Conservation (phyloP, 1,140 invertebrate species). For the Macrobrachium rosenbergii region DNA sequence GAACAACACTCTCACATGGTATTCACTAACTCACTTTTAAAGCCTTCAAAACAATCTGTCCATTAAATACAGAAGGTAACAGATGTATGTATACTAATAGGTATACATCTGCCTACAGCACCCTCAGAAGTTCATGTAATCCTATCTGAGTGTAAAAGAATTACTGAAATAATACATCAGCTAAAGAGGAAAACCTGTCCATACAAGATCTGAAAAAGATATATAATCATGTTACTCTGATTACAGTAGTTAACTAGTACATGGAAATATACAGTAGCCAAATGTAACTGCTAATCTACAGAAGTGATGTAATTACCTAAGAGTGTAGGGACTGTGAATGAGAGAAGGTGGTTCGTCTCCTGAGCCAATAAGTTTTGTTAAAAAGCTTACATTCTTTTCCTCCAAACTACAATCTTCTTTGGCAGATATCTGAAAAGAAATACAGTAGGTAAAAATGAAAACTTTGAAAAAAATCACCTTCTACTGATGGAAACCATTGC, state of each 20-base stretch:
- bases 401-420: not conserved
- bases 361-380: conserved; percentile 8
- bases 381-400: conserved; percentile 30
- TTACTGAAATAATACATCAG: too few relatives aligned
- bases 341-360: not conserved
- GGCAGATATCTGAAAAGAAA: not conserved
- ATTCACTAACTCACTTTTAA: too few relatives aligned
- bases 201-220: too few relatives aligned
- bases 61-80: too few relatives aligned
- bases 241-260: not conserved
- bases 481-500: not conserved
- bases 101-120: too few relatives aligned
- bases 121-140: too few relatives aligned
- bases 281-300: not conserved
- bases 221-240: conserved; percentile 65
- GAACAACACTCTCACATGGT: too few relatives aligned
- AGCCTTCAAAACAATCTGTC: too few relatives aligned
- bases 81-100: too few relatives aligned
- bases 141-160: too few relatives aligned
- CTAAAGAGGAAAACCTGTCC: too few relatives aligned
- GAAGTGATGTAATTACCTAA: conserved; percentile 5
- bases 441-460: not conserved
- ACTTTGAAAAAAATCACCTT: not conserved
- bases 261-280: not conserved
- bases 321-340: conserved; percentile 47